phyloP scores from a whole-genome alignment of 1,140 invertebrate genomes.

The Dufourea novaeangliae region DNA sequence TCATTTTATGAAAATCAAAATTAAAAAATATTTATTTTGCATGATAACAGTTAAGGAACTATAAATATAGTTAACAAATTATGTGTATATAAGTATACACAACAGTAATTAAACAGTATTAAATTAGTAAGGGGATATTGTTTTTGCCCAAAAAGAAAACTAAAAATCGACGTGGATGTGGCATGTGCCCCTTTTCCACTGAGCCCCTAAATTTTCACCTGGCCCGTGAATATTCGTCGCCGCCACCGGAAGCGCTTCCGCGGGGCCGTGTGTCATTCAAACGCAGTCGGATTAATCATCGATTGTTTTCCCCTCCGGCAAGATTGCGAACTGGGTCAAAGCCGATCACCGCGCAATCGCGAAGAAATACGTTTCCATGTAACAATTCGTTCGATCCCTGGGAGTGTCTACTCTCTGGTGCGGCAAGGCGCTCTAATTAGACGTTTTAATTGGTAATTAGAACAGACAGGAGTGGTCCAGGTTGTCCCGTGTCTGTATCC shows the following conservation, averaged over 20 bases:
- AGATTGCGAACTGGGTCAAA: conserved; percentile 49
- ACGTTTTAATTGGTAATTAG: conserved; percentile 51
- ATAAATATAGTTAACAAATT: too few relatives aligned
- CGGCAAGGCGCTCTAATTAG: conserved; percentile 36
- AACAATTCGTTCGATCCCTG: conserved; percentile 39
- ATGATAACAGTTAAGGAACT: too few relatives aligned
- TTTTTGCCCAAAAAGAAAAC: too few relatives aligned
- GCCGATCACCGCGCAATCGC: conserved; percentile 41
- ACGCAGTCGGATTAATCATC: conserved; percentile 35
- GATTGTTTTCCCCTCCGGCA: conserved; percentile 36
- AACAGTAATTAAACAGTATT: too few relatives aligned
- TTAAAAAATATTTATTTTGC: too few relatives aligned
- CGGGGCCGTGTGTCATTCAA: background rate
- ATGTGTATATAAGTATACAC: too few relatives aligned
- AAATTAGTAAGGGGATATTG: too few relatives aligned
- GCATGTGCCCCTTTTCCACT: too few relatives aligned
- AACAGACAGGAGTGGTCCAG: conserved; percentile 20
- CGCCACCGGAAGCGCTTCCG: background rate
- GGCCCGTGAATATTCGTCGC: too few relatives aligned
- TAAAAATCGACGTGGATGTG: too few relatives aligned
- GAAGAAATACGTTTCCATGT: conserved; percentile 26
- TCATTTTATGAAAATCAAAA: too few relatives aligned
- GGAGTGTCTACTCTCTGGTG: conserved; percentile 5
- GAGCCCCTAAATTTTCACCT: background rate
- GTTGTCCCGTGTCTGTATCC: background rate